A percentile compares a stretch with the other conserved stretches of the same genome.
These are phyloP conservation scores for Harpagus bidentatus DNA, from an alignment of 2,113 vertebrate genomes.

Conservation along the genomic window DNA sequence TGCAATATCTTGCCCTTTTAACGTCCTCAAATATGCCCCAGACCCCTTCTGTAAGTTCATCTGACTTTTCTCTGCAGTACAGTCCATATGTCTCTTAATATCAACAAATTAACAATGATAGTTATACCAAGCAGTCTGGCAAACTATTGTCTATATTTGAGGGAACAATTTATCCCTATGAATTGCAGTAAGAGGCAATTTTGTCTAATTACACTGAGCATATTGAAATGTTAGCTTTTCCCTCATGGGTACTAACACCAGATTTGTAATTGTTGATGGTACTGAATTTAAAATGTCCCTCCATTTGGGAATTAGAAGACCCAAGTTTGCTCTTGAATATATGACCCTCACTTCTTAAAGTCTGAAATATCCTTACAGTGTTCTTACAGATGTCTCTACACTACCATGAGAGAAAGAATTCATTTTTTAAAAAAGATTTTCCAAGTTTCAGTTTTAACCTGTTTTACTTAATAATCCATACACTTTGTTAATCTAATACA, in stretches of 20 bases:
- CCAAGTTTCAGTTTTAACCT: not conserved
- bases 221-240: constrained; percentile 53
- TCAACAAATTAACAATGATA: constrained; percentile 13
- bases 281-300: constrained; percentile 28
- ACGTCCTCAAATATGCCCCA: not conserved
- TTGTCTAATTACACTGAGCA: constrained; percentile 42
- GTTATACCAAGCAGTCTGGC: not conserved
- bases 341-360: not conserved
- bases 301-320: not conserved
- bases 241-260: not conserved
- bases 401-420: not conserved
- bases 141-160: constrained; percentile 22
- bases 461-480: not conserved
- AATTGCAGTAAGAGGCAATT: constrained; percentile 52
- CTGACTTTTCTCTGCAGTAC: not conserved
- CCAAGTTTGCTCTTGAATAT: not conserved
- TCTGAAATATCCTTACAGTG: not conserved
- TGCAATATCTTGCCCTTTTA: not conserved
- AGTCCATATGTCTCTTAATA: constrained; percentile 28
- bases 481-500: not conserved
- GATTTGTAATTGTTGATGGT: not conserved
- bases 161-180: constrained; percentile 7
- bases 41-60: not conserved
- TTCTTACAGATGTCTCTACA: not conserved
- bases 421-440: not conserved